Evolutionary conservation across 2,113 vertebrate genomes (phyloP), one percentile per base, ranked within the genome.

Genomic region (Trogon melanurus): DNA sequence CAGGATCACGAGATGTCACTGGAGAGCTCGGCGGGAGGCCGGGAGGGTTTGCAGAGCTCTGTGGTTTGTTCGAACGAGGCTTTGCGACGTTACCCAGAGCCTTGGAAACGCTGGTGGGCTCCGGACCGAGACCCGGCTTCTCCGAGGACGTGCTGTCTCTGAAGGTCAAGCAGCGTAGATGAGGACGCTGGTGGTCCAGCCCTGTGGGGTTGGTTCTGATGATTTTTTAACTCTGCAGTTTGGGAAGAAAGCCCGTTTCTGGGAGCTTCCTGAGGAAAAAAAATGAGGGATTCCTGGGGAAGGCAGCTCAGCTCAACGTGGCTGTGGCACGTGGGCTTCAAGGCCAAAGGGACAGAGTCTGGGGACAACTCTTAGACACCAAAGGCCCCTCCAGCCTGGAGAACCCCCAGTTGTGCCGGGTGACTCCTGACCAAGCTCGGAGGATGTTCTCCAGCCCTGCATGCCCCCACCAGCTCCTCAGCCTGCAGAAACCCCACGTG

Each of bases 131-230:
- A 69, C 14, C 0, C 18, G 23, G n/a, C 14, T 95, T 38, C 88
- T 85, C 74, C 66, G 3, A 3, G 86, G 47, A 14, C 14, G 0
- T 1, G 0, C 18, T 41, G 34, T 14, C 66, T 73, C 60, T 78
- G 2, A 58, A 41, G 29, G 5, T 10, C 2, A 2, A 36, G 65
- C 22, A 25, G 48, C 0, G 5, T 2, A 4, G 56, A 5, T 9
- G 60, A 58, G 36, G 41, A 61, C 10, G 21, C 16, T 6, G 0
- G 6, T 4, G 41, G 22, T 72, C 61, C 82, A 29, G 53, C 71
- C 60, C 60, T 22, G 0, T 16, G 54, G 54, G 26, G 3, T 70
- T 62, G 67, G 45, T 51, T 26, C 69, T 57, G 64, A 2, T 53
- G 34, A 7, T 58, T 82, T 34, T 53, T 47, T 41, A 41, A 2